A percentile compares a stretch with the other conserved stretches of the same genome.
Conservation (phyloP, 2,113 vertebrate species). For the Poeciliopsis turrubarensis region DNA sequence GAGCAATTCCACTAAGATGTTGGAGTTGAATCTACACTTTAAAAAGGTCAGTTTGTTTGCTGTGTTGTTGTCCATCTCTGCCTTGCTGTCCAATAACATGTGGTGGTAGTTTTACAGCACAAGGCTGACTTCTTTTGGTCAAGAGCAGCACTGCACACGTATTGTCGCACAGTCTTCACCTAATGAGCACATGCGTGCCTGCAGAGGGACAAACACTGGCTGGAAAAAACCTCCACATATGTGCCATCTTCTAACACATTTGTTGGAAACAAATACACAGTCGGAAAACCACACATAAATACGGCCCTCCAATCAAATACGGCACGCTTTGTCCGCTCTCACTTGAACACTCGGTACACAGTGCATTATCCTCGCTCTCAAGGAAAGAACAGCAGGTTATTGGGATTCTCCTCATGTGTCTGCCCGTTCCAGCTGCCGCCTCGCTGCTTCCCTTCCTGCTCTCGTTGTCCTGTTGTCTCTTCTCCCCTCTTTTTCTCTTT, state of each 20-base stretch:
- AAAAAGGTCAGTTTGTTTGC: neutral
- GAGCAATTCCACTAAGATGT: too few relatives aligned
- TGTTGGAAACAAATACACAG: neutral
- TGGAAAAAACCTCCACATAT: constrained; percentile 2
- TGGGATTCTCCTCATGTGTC: constrained; percentile 67
- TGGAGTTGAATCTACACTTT: too few relatives aligned
- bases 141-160: constrained; percentile 10
- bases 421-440: constrained; percentile 50
- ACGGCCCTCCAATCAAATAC: constrained; percentile 12
- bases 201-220: constrained; percentile 16
- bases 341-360: constrained; percentile 21
- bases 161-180: constrained; percentile 2
- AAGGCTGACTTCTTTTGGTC: constrained; percentile 64
- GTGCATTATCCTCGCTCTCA: constrained; percentile 55
- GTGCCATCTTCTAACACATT: neutral
- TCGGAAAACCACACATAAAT: constrained; percentile 2
- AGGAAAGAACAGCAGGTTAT: constrained; percentile 60
- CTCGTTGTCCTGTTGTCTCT: constrained; percentile 29
- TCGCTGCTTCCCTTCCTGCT: constrained; percentile 47
- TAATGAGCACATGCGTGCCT: neutral
- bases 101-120: constrained; percentile 4
- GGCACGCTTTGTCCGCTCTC: constrained; percentile 5
- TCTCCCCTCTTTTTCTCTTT: constrained; percentile 11
- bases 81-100: neutral
- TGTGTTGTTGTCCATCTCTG: neutral